Percentiles rank a stretch among this genome's conserved stretches.
Evolutionary conservation across 2,888 invertebrate genomes (phyloP).

Genomic region (Drosophila infuscata): DNA sequence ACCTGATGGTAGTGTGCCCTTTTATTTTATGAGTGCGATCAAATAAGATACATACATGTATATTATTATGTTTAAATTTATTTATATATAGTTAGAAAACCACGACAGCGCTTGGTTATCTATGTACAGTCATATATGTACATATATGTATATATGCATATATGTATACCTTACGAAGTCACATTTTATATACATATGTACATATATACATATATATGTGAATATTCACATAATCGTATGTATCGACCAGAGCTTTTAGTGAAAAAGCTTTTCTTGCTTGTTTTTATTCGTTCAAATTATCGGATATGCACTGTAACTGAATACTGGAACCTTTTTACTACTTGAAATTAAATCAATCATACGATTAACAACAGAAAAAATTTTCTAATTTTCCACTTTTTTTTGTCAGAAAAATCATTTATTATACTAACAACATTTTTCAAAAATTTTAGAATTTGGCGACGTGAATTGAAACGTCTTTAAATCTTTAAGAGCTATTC

Average conservation of each 20-base stretch:
- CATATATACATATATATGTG: not conserved
- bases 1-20: conserved; percentile 26
- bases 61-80: not conserved
- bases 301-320: not conserved
- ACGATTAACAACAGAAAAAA: not conserved
- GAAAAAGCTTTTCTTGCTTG: not conserved
- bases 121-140: not conserved
- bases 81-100: not conserved
- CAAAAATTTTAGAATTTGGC: not conserved
- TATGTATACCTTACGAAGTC: not conserved
- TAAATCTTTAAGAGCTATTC: no score
- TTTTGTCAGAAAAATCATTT: no score
- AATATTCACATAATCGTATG: not conserved
- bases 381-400: not conserved
- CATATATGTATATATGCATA: not conserved
- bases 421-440: no score
- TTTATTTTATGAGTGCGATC: not conserved
- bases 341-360: not conserved
- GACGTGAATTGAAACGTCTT: no score
- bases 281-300: not conserved
- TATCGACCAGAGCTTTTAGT: not conserved
- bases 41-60: not conserved
- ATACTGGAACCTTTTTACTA: not conserved
- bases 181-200: not conserved
- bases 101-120: not conserved